Conservation (phyloP, 2,113 vertebrate species). For the cat (Felis catus) region DNA sequence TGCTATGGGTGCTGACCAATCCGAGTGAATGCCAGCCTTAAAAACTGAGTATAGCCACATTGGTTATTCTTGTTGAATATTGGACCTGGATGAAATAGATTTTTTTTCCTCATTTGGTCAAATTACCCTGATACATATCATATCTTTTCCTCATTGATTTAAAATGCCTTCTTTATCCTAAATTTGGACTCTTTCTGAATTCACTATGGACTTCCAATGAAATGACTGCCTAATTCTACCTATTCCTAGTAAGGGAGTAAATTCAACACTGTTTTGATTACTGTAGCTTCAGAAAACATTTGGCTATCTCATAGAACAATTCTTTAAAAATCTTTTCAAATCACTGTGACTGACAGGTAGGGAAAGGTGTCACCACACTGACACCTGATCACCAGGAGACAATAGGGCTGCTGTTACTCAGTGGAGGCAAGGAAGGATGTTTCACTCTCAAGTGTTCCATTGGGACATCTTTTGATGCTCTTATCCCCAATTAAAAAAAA, state of each 20-base stretch:
- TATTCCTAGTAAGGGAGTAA: background rate
- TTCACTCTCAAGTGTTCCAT: background rate
- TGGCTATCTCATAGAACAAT: background rate
- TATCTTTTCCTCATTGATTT: background rate
- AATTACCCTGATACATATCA: background rate
- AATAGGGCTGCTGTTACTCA: background rate
- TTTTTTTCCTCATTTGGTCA: background rate
- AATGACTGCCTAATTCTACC: background rate
- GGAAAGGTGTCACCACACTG: background rate
- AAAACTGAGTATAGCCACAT: background rate
- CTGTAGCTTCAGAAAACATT: background rate
- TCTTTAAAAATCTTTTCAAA: background rate
- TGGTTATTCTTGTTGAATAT: background rate
- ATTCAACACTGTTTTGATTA: constrained; percentile 1
- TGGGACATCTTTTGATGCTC: background rate
- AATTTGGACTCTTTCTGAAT: background rate
- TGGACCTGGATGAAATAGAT: background rate
- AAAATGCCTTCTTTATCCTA: background rate
- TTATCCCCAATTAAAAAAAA: background rate
- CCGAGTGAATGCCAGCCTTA: background rate
- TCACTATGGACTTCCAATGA: background rate
- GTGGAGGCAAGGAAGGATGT: background rate
- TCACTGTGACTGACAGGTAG: background rate
- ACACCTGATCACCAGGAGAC: background rate
- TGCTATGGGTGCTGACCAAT: background rate